Evolutionary conservation across 2,888 invertebrate genomes (phyloP).

Genomic region (Ectemnius lituratus): DNA sequence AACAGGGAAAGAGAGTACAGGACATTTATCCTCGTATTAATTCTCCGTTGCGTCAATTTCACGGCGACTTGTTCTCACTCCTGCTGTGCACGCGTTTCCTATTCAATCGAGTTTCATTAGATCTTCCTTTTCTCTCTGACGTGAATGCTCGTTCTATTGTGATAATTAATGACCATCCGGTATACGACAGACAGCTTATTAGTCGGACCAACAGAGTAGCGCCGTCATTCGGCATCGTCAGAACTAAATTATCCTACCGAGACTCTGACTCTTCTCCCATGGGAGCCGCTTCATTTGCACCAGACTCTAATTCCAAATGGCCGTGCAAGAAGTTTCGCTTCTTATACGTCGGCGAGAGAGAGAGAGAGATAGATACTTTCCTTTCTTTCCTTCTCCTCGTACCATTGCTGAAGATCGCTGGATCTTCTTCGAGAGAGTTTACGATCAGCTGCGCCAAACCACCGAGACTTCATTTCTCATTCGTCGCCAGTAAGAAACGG

Average conservation of each 20-base stretch:
- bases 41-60: constrained; percentile 2
- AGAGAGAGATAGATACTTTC: too few species aligned
- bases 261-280: too few species aligned
- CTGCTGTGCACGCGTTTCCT: background rate
- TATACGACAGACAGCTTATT: background rate
- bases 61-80: background rate
- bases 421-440: too few species aligned
- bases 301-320: too few species aligned
- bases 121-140: background rate
- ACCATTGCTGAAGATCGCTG: too few species aligned
- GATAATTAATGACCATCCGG: background rate
- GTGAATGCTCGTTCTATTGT: background rate
- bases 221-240: too few species aligned
- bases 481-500: constrained; percentile 25
- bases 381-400: too few species aligned
- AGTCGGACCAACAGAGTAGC: background rate
- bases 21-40: constrained; percentile 8
- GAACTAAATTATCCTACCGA: too few species aligned
- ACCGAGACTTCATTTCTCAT: constrained; percentile 37
- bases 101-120: background rate
- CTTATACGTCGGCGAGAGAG: too few species aligned
- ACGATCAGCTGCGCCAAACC: too few species aligned
- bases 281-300: background rate
- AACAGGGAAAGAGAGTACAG: background rate
- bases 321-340: too few species aligned